A percentile compares a stretch with the other conserved stretches of the same genome.
phyloP scores from a whole-genome alignment of 2,888 invertebrate genomes.

The Eremobia ochroleuca region DNA sequence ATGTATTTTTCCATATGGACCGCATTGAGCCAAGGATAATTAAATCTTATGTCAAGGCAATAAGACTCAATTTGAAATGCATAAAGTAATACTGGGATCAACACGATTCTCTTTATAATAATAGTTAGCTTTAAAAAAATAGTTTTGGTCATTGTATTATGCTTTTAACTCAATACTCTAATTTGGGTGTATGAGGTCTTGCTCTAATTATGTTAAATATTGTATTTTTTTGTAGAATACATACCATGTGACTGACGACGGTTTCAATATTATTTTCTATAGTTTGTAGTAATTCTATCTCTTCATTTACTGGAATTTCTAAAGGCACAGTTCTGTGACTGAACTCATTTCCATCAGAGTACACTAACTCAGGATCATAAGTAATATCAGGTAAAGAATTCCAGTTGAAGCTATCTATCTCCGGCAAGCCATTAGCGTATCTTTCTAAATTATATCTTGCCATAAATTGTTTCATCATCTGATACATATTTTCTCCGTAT shows the following conservation, averaged over 20 bases:
- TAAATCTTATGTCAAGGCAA: too few species aligned
- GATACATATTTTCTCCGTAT: conserved; percentile 92
- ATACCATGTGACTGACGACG: conserved; percentile 82
- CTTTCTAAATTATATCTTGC: conserved; percentile 94
- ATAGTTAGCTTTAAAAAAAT: too few species aligned
- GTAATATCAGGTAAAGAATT: conserved; percentile 85
- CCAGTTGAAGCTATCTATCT: conserved; percentile 90
- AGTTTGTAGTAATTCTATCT: conserved; percentile 76
- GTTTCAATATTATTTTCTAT: conserved; percentile 81
- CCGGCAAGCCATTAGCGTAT: conserved; percentile 92
- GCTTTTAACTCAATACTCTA: too few species aligned
- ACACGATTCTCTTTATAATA: too few species aligned
- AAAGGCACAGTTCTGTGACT: conserved; percentile 88
- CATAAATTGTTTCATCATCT: conserved; percentile 92
- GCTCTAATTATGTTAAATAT: too few species aligned
- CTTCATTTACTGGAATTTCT: conserved; percentile 80
- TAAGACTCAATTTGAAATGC: too few species aligned
- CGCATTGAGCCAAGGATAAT: too few species aligned
- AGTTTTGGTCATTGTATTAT: too few species aligned
- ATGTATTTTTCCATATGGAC: too few species aligned
- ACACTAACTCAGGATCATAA: conserved; percentile 92
- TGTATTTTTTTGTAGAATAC: conserved; percentile 47
- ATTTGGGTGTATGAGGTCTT: too few species aligned
- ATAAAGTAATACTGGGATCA: too few species aligned
- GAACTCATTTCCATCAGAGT: conserved; percentile 92